Conservation (phyloP, 2,888 invertebrate species). For the Serripes groenlandicus region DNA sequence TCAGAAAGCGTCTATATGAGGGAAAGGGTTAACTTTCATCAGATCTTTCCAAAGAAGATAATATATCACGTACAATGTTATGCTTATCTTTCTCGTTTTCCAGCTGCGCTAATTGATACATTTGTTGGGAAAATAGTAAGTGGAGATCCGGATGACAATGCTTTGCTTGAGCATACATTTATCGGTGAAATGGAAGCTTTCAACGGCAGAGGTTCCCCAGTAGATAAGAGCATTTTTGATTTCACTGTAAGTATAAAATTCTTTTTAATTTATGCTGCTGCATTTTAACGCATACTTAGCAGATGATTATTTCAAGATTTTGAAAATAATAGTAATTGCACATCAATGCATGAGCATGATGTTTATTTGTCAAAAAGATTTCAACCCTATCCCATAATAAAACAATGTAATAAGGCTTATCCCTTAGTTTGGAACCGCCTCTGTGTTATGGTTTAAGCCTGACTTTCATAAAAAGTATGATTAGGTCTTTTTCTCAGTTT, state of each 20-base stretch:
- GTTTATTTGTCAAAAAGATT: no score
- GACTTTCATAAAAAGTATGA: no score
- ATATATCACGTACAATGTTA: not conserved
- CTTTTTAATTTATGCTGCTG: no score
- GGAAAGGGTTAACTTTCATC: not conserved
- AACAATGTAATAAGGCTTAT: no score
- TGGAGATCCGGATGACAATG: constrained; percentile 94
- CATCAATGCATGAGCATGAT: no score
- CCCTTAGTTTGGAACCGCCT: no score
- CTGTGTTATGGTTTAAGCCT: no score
- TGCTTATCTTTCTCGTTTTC: constrained; percentile 23
- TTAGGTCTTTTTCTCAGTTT: no score
- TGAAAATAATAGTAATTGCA: no score
- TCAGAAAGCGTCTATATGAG: not conserved
- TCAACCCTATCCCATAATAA: no score
- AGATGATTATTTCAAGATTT: no score
- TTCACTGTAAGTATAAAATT: constrained; percentile 65
- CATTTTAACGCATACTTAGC: no score
- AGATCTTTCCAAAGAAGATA: not conserved
- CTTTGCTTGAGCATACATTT: constrained; percentile 89
- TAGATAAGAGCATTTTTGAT: constrained; percentile 88
- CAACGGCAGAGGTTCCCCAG: constrained; percentile 76
- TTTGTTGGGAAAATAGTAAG: constrained; percentile 91
- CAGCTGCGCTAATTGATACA: constrained; percentile 79
- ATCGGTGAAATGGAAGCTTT: constrained; percentile 64